Evolutionary conservation across 2,888 invertebrate species (phyloP), one percentile per base, ranked within the genome.

Genomic region (Pyrochroa serraticornis): DNA sequence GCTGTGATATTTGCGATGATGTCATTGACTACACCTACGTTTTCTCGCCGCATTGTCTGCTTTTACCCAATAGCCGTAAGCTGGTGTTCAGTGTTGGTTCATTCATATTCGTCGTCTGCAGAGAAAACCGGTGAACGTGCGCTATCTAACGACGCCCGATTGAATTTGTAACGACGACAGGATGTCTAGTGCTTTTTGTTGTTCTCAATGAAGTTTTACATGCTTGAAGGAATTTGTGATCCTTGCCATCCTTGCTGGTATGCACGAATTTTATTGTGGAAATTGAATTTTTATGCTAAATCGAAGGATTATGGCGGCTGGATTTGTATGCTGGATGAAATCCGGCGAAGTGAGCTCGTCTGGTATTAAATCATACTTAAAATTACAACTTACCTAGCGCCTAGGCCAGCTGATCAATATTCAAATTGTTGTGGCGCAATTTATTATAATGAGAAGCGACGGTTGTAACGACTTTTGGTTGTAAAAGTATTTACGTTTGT

Each of bases 1-100:
- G 51, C 37, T 42, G 44, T 37, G 36, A 47, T 51, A 51, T 53
- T 53, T 36, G 48, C 43, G 48, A 58, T 59, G 59, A 59, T 54
- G 54, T 59, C 59, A 59, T 54, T 22, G 45, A 38, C 44, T 56
- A 59, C 59, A 59, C 59, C 59, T 59, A 59, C 59, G 14, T 44
- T 35, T 33, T 54, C 53, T 59, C 53, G 59, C 54, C 59, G 37
- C 47, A 49, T 54, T 54, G 59, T 59, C 59, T 59, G 50, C 44
- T 33, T 46, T 31, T 43, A 52, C 44, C 33, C 53, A 38, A 33
- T 38, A 53, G 53, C 45, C 46, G 41, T 39, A 53, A 53, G 46
- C 46, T 52, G 45, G 39, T 39, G 53, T 46, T 36, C 14, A 2
- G 13, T 47, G 30, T 37, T 31, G 22, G 13, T 58, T 53, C 58